A percentile compares a stretch with the other conserved stretches of the same genome.
Conservation (phyloP, 2,888 invertebrate genomes). For the Diploptera punctata region DNA sequence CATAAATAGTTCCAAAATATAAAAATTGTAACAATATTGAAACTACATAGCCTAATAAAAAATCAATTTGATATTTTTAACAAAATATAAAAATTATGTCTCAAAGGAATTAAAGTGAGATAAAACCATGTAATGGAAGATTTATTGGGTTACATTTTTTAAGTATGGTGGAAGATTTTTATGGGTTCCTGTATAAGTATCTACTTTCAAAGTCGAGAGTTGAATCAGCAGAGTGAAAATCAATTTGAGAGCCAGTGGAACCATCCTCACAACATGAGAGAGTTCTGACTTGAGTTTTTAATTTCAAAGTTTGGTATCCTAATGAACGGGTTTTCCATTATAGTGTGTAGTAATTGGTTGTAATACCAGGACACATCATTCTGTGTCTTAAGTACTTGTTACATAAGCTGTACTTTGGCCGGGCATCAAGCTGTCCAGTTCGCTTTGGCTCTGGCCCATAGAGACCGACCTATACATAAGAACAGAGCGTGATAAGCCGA, state of each 20-base stretch:
- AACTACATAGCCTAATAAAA: too few relatives aligned
- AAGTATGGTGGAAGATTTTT: too few relatives aligned
- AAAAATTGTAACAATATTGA: too few relatives aligned
- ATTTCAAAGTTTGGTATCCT: background rate
- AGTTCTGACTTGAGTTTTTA: too few relatives aligned
- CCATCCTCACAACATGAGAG: background rate
- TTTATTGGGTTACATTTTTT: too few relatives aligned
- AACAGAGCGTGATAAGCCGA: conserved; percentile 26
- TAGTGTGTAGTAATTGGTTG: background rate
- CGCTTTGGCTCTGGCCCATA: background rate
- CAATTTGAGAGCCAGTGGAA: background rate
- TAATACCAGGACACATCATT: background rate
- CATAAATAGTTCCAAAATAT: too few relatives aligned
- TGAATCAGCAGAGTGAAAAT: background rate
- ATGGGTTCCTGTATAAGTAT: too few relatives aligned
- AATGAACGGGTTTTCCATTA: background rate
- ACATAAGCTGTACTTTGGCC: background rate
- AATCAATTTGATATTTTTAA: too few relatives aligned
- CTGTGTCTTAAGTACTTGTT: background rate
- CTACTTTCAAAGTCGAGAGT: too few relatives aligned
- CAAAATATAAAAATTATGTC: too few relatives aligned
- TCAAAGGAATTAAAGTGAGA: too few relatives aligned
- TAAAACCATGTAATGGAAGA: too few relatives aligned
- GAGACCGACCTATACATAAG: background rate
- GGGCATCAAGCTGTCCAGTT: background rate